A percentile compares a stretch with the other conserved stretches of the same genome.
These are phyloP conservation scores for Saturnia pavonia DNA, from an alignment of 2,888 invertebrate genomes.

Conservation along the genomic window DNA sequence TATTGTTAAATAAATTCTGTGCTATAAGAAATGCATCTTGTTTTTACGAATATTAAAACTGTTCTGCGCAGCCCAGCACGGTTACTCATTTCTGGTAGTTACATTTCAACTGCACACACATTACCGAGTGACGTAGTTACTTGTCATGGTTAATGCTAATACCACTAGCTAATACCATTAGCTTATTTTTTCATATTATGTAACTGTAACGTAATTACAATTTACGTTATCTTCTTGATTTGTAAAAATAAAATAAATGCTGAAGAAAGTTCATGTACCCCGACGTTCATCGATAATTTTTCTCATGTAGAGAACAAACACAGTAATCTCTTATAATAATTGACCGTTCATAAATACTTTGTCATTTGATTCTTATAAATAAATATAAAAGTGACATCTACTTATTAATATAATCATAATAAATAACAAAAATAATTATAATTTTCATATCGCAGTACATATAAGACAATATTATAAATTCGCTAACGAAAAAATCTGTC, in stretches of 20 bases:
- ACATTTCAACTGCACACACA: no score
- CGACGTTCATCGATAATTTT: no score
- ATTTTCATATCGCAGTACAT: conserved; percentile 48
- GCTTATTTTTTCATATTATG: background rate
- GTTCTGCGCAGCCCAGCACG: no score
- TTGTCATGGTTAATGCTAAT: no score
- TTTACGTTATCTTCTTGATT: background rate
- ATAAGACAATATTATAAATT: conserved; percentile 18
- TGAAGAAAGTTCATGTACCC: background rate
- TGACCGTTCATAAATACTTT: no score
- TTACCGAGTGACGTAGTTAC: no score
- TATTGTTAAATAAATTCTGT: no score
- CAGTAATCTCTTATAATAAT: background rate
- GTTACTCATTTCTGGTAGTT: no score
- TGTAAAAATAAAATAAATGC: background rate
- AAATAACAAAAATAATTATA: conserved; percentile 38
- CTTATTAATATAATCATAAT: background rate
- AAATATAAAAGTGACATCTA: no score
- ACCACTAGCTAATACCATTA: background rate
- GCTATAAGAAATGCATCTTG: no score
- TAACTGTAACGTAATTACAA: background rate
- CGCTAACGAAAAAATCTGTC: background rate
- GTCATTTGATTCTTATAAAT: no score
- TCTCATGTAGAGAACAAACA: background rate
- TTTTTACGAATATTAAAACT: no score